phyloP scores from a whole-genome alignment of 2,888 invertebrate species.

The Lymantria monacha region DNA sequence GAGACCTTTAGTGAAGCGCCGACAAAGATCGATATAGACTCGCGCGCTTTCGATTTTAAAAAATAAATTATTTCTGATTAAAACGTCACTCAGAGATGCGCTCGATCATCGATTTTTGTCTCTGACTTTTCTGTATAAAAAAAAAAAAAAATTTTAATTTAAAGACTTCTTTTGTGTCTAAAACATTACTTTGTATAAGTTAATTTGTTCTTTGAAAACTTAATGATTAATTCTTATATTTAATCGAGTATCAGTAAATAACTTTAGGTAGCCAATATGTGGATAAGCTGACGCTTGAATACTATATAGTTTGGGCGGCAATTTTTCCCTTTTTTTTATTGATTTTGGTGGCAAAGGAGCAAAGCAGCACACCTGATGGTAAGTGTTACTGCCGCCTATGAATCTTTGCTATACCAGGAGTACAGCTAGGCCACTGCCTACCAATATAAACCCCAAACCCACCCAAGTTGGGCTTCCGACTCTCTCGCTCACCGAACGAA shows the following conservation, averaged over 20 bases:
- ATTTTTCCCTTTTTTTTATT: too few species aligned
- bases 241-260: background rate
- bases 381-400: too few species aligned
- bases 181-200: constrained; percentile 4
- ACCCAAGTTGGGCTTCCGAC: too few species aligned
- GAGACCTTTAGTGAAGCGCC: constrained; percentile 45
- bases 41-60: constrained; percentile 43
- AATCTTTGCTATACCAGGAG: too few species aligned
- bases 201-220: constrained; percentile 10
- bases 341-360: too few species aligned
- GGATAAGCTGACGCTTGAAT: too few species aligned
- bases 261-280: background rate
- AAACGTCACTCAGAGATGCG: constrained; percentile 54
- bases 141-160: constrained; percentile 1
- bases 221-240: constrained; percentile 1
- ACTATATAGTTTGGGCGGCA: too few species aligned
- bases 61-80: constrained; percentile 64
- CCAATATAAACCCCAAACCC: too few species aligned
- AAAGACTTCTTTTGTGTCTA: constrained; percentile 4
- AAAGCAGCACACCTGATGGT: too few species aligned
- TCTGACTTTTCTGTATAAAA: constrained; percentile 17
- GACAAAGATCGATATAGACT: constrained; percentile 48
- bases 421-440: too few species aligned
- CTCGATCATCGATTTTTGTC: constrained; percentile 22
- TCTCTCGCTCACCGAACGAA: too few species aligned